Conservation (phyloP, 2,888 invertebrate species). For the Dryobota labecula region DNA sequence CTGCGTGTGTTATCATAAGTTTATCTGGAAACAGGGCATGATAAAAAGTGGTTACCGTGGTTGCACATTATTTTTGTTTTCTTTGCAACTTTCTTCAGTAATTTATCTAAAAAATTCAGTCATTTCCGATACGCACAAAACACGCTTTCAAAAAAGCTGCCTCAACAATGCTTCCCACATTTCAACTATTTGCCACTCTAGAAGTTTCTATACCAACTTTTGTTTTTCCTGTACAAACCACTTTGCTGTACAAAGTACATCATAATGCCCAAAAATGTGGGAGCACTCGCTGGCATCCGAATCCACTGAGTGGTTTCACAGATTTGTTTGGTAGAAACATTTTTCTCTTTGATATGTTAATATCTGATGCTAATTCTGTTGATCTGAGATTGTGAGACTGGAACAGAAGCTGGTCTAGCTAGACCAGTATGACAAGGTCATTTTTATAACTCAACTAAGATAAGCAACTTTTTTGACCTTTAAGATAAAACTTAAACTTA, state of each 20-base stretch:
- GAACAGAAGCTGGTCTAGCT: neutral
- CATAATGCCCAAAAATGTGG: constrained; percentile 56
- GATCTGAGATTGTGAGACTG: neutral
- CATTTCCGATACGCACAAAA: neutral
- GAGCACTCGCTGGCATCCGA: constrained; percentile 46
- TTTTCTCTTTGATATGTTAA: constrained; percentile 58
- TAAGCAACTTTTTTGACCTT: neutral
- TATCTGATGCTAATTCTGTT: constrained; percentile 35
- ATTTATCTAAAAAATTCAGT: neutral
- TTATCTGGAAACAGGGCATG: no score
- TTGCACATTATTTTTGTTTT: neutral
- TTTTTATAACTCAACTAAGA: neutral
- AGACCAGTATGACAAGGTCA: neutral
- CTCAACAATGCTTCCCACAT: constrained; percentile 14
- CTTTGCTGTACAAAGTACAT: constrained; percentile 52
- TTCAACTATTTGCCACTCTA: constrained; percentile 41
- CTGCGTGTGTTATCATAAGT: no score
- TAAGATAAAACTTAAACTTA: no score
- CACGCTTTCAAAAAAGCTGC: neutral
- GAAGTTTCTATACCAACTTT: constrained; percentile 50
- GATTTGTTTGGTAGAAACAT: constrained; percentile 39
- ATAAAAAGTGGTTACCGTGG: neutral
- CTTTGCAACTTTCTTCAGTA: neutral
- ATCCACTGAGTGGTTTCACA: constrained; percentile 60
- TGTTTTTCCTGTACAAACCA: constrained; percentile 58